phyloP scores from a whole-genome alignment of 2,113 vertebrate genomes.

The Prochilodus magdalenae region DNA sequence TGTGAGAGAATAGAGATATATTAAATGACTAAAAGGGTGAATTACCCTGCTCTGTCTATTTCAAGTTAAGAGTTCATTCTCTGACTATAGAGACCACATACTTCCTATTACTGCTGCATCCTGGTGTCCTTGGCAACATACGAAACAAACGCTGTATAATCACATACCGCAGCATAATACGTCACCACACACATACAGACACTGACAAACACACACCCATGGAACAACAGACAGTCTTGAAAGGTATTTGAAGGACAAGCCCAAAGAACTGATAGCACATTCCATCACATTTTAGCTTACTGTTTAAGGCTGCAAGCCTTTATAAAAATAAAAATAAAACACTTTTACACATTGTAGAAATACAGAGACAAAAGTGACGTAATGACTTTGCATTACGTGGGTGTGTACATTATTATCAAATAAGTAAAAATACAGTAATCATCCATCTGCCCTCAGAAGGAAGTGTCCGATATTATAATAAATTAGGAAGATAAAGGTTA shows the following conservation, averaged over 20 bases:
- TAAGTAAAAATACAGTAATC: too few relatives aligned
- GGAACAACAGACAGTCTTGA: neutral
- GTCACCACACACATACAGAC: neutral
- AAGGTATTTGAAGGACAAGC: neutral
- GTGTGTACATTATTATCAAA: neutral
- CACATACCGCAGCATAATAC: neutral
- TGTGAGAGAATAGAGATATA: neutral
- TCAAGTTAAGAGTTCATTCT: neutral
- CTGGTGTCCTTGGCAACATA: neutral
- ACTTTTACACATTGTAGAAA: too few relatives aligned
- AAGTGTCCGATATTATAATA: too few relatives aligned
- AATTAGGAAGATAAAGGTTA: too few relatives aligned
- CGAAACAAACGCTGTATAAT: constrained; percentile 5
- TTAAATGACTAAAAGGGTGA: neutral
- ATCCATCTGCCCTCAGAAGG: too few relatives aligned
- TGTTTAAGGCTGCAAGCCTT: neutral
- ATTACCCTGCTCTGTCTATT: neutral
- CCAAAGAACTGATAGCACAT: neutral
- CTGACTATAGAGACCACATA: neutral
- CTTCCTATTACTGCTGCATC: constrained; percentile 11
- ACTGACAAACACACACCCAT: too few relatives aligned
- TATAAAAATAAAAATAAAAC: too few relatives aligned
- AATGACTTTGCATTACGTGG: neutral
- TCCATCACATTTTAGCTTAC: neutral
- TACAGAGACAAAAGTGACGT: neutral